Conservation (phyloP, 2,113 vertebrate genomes). For the Upupa epops region DNA sequence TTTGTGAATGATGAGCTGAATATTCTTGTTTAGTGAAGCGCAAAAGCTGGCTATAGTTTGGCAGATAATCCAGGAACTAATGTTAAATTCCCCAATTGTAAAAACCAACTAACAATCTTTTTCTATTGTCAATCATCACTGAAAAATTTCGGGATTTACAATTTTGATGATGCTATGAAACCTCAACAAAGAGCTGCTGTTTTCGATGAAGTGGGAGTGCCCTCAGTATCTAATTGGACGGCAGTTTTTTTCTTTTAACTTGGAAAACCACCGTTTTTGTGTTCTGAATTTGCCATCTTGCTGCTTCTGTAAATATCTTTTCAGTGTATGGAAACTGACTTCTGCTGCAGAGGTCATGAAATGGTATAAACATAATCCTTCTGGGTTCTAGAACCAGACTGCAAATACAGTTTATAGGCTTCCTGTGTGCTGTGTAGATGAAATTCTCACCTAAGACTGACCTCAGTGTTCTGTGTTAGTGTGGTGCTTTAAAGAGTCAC, state of each 20-base stretch:
- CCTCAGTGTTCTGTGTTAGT: not conserved
- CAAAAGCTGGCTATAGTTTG: conserved; percentile 57
- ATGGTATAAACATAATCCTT: not conserved
- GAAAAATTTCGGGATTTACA: not conserved
- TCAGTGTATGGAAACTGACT: not conserved
- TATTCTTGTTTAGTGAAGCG: conserved; percentile 51
- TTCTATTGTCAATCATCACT: not conserved
- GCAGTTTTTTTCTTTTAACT: not conserved
- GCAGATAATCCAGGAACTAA: conserved; percentile 38
- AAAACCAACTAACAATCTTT: not conserved
- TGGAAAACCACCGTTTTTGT: not conserved
- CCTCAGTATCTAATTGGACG: not conserved
- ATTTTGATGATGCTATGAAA: not conserved
- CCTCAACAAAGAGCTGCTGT: not conserved
- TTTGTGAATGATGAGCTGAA: conserved; percentile 53
- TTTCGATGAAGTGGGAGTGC: too few species aligned
- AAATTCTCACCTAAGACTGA: not conserved
- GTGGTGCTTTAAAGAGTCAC: not conserved
- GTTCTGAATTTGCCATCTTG: not conserved
- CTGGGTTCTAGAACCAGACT: not conserved
- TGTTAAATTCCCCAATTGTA: conserved; percentile 18
- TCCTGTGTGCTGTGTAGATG: not conserved
- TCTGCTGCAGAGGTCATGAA: not conserved
- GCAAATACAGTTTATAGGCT: not conserved
- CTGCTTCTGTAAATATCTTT: not conserved